Conservation (phyloP, 2,888 invertebrate species). For the Adineta ricciae region DNA sequence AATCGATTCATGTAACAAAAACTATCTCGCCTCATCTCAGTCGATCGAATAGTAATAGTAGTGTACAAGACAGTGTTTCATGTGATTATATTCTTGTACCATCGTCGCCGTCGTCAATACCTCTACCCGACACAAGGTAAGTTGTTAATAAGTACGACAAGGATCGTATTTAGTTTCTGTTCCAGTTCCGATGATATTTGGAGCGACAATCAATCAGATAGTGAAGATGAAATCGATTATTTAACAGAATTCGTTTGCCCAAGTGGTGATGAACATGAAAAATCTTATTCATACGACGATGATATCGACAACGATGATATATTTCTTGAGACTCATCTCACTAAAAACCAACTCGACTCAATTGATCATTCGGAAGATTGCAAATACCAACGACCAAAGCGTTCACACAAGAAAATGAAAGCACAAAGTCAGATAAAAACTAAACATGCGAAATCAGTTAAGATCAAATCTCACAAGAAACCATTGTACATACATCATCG, state of each 20-base stretch:
- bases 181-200: neutral
- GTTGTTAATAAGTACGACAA: neutral
- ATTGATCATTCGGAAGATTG: neutral
- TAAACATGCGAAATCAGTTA: neutral
- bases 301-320: neutral
- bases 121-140: neutral
- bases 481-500: neutral
- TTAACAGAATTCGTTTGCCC: neutral
- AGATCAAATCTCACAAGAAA: slow-evolving; percentile 2
- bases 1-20: neutral
- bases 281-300: neutral
- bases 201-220: neutral
- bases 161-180: neutral
- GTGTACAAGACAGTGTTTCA: neutral
- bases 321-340: neutral
- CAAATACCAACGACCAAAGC: neutral
- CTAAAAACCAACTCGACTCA: neutral
- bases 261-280: neutral
- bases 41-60: neutral
- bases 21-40: neutral
- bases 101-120: neutral
- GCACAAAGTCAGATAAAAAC: slow-evolving; percentile 14
- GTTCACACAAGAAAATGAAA: slow-evolving; percentile 9
- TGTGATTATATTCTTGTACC: neutral
- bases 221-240: neutral